A percentile compares a stretch with the other conserved stretches of the same genome.
Conservation (phyloP, 2,113 vertebrate genomes). For the Macquaria australasica region DNA sequence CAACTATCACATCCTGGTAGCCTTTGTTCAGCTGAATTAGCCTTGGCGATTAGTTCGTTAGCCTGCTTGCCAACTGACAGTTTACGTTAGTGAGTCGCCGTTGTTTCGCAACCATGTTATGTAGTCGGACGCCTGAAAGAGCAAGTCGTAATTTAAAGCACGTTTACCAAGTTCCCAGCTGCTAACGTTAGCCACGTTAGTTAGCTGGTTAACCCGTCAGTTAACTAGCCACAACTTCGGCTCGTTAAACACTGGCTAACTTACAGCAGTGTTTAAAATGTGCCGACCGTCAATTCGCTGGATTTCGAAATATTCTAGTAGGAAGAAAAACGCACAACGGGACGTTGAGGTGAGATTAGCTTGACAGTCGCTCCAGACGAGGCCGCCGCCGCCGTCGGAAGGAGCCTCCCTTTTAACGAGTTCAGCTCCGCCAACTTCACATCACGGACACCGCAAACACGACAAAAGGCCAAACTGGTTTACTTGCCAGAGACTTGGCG, state of each 20-base stretch:
- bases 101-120: constrained; percentile 25
- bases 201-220: constrained; percentile 6
- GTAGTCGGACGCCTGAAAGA: neutral
- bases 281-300: neutral
- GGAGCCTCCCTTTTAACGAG: constrained; percentile 57
- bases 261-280: no score
- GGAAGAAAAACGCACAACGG: neutral
- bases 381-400: no score
- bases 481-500: constrained; percentile 45
- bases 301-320: neutral
- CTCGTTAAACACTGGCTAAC: neutral
- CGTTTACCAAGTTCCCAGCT: neutral
- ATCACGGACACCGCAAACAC: neutral
- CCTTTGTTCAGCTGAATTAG: neutral
- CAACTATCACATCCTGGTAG: neutral
- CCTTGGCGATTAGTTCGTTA: neutral
- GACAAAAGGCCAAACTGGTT: neutral
- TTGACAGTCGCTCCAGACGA: constrained; percentile 41
- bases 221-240: neutral
- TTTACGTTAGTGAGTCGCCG: neutral
- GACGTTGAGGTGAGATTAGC: constrained; percentile 42
- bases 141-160: neutral
- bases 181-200: constrained; percentile 51
- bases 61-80: neutral
- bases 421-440: constrained; percentile 39